phyloP scores from a whole-genome alignment of 2,888 invertebrate species.

The Lepidocyrtoides sp. region DNA sequence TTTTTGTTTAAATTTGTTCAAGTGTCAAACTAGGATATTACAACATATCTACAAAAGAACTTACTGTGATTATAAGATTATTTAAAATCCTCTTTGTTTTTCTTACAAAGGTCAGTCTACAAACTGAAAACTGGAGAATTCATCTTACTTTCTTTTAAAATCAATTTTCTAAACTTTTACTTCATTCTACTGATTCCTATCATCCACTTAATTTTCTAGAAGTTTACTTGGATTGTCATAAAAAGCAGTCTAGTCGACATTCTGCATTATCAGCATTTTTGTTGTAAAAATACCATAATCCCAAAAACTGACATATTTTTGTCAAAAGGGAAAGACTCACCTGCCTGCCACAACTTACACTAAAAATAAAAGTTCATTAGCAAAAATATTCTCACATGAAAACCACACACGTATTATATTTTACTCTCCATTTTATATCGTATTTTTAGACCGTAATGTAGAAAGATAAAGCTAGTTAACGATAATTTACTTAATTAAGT shows the following conservation, averaged over 20 bases:
- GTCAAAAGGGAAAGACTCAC: not conserved
- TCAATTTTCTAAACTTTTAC: no score
- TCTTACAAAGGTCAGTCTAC: not conserved
- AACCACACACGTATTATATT: slow-evolving; percentile 71
- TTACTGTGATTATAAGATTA: not conserved
- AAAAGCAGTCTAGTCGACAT: slow-evolving; percentile 47
- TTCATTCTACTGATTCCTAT: no score
- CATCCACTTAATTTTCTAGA: not conserved
- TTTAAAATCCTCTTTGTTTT: not conserved
- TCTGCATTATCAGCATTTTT: not conserved
- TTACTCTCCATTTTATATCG: slow-evolving; percentile 18
- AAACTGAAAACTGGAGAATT: no score
- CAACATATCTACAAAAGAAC: not conserved
- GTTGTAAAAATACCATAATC: not conserved
- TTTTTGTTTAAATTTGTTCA: not conserved
- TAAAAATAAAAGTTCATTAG: not conserved
- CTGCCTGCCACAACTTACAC: not conserved
- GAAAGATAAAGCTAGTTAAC: no score
- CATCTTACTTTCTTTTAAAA: no score
- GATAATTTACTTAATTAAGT: slow-evolving; percentile 11
- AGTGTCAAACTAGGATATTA: not conserved
- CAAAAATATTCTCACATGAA: slow-evolving; percentile 61
- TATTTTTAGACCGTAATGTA: no score
- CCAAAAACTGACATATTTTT: slow-evolving; percentile 23
- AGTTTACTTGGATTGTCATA: not conserved